These are phyloP conservation scores for Eurosta solidaginis DNA, from an alignment of 1,140 invertebrate genomes.

Conservation along the genomic window DNA sequence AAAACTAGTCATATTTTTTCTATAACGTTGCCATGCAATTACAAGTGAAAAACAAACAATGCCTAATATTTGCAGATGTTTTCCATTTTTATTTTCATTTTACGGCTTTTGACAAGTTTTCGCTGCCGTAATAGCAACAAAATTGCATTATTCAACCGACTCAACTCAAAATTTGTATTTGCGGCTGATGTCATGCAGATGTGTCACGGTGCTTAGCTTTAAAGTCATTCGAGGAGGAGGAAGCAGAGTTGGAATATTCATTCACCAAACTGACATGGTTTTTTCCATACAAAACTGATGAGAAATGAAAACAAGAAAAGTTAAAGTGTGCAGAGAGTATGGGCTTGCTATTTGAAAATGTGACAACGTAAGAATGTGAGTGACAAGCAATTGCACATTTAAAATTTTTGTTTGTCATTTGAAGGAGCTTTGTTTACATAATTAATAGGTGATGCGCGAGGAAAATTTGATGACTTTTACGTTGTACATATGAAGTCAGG, in stretches of 20 bases:
- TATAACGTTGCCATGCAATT: neutral
- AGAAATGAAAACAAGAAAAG: neutral
- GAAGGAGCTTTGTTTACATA: neutral
- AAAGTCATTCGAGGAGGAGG: neutral
- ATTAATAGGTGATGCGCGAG: neutral
- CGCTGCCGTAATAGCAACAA: neutral
- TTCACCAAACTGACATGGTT: neutral
- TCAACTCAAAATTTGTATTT: neutral
- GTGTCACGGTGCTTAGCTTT: neutral
- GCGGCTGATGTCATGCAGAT: neutral
- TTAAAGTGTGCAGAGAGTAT: neutral
- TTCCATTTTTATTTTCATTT: neutral
- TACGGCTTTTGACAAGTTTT: neutral
- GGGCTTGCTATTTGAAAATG: neutral
- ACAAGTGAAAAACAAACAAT: too few relatives aligned
- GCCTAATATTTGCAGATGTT: neutral
- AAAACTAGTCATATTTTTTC: neutral
- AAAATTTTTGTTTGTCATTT: neutral
- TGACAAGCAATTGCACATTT: neutral
- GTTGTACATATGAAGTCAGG: too few relatives aligned
- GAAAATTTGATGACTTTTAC: neutral
- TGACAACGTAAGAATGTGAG: neutral
- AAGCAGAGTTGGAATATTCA: neutral
- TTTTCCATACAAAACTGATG: neutral
- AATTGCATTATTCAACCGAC: neutral